Conservation (phyloP, 2,797 vertebrate species). For the Anolis apletophallus region DNA sequence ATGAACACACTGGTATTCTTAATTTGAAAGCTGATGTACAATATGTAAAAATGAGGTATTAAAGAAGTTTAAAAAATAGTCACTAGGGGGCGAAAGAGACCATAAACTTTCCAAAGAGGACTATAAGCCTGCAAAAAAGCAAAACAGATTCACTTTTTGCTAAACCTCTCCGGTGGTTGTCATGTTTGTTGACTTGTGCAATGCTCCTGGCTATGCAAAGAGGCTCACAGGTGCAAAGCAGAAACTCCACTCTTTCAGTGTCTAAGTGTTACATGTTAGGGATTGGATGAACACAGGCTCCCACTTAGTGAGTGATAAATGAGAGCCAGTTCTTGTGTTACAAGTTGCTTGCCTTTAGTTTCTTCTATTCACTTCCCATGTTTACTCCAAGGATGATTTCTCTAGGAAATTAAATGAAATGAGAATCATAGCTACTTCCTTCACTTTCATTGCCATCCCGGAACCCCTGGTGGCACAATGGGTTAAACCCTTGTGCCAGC, state of each 20-base stretch:
- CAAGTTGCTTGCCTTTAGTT: background rate
- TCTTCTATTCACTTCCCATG: background rate
- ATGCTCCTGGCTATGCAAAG: background rate
- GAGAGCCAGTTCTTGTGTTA: background rate
- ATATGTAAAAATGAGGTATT: too few species aligned
- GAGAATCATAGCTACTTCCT: background rate
- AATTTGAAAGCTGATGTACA: background rate
- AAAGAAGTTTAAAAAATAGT: background rate
- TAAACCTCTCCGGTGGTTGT: background rate
- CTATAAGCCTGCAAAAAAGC: background rate
- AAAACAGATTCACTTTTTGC: background rate
- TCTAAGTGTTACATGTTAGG: background rate
- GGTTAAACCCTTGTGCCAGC: too few species aligned
- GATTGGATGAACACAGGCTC: background rate
- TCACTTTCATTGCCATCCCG: background rate
- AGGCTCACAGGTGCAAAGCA: background rate
- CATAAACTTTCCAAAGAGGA: background rate
- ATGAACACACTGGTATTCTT: background rate
- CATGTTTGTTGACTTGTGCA: background rate
- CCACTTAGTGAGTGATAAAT: background rate
- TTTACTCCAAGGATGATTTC: background rate
- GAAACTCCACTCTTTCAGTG: background rate
- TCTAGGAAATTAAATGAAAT: background rate
- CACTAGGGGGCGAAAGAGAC: slow-evolving; percentile 64
- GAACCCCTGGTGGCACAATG: too few species aligned